Base-by-base conservation (phyloP, 1,140 invertebrate species). In the Lethocerus indicus region DNA sequence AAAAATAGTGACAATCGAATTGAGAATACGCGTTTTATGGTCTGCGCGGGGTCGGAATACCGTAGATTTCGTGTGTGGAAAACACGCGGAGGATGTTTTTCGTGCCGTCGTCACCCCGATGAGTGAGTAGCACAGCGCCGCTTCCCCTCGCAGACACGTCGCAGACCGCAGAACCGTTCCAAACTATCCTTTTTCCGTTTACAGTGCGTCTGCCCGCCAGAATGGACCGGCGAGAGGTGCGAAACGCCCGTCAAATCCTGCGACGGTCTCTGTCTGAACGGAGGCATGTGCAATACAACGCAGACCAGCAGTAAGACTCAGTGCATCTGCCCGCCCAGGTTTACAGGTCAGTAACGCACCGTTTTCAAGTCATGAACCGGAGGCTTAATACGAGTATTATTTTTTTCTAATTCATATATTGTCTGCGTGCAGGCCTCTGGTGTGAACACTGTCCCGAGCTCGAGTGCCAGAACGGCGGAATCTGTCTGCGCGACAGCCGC, bases 211-310 rank as follows among this genome's bases (percentile, higher is more conserved):
- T 84, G 81, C 57, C 70, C 67, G 16, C 61, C 71, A 4, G 69
- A 74, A 14, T 83, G 74, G 71, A 72, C 71, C 1, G 81, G 81
- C 3, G 66, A 72, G 32, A 64, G 73, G 2, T 84, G 81, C 62
- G 78, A 83, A 61, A 68, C 60, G 16, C 68, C 67, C 1, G 62
- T 72, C 13, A 61, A 66, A 2, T 60, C 67, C 28, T 74, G 73
- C 56, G 61, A 68, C n/a, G 59, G 60, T 20, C 50, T 57, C 20
- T 67, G 64, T 51, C 57, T 65, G 16, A 78, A 80, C 58, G 66
- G 67, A 12, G 77, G 76, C 2, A 70, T 61, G 4, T 81, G 78
- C 60, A 32, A n/a, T 12, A 56, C 61, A 49, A 56, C 25, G 54
- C 52, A 29, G 45, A 51, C 26, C 47, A 53, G 51, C 55, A 49